Base-by-base conservation (phyloP, 2,797 vertebrate species). In the Myotis findleyi region DNA sequence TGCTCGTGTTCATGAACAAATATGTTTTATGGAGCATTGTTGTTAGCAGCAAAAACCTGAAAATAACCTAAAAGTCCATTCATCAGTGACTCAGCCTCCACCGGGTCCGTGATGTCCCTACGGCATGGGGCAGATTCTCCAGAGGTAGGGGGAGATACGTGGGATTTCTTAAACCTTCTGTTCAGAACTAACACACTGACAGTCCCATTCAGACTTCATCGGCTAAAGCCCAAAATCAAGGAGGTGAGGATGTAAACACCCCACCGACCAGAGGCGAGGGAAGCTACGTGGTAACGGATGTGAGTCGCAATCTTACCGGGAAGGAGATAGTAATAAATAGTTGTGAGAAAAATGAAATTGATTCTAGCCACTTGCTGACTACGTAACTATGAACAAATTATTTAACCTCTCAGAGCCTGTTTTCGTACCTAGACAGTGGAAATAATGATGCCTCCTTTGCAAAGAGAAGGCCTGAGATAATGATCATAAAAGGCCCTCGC, bases 61-160 rank as follows among this genome's bases (percentile, higher is more conserved):
- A 93, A 83, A 91, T 4, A 55, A 62, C 18, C 59, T 53, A 72
- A 44, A 92, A 76, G 21, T 57, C 49, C 72, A 89, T 88, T 66
- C 38, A 53, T 3, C 87, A 25, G 27, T 90, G 73, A 73, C n/a
- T 64, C 51, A 44, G 8, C 71, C 12, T 59, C n/a, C 44, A n/a
- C 0, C 0, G 0, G 41, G 17, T 13, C 2, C 2, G 1, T 5
- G 6, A 33, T 0, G 1, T n/a, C 71, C 30, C 62, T 16, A 13
- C 2, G 9, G 18, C 33, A 76, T 6, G 68, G 68, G 7, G 10
- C 72, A 84, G 82, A 11, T 18, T 68, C 83, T 79, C 38, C 27
- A 7, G 51, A 62, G 51, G 16, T 27, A 76, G 17, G 8, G 23
- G 3, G 30, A 55, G 53, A 38, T 0, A 1, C 3, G 0, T 7